These are phyloP conservation scores for Gari tellinella DNA, from an alignment of 2,888 invertebrate species.

Conservation along the genomic window DNA sequence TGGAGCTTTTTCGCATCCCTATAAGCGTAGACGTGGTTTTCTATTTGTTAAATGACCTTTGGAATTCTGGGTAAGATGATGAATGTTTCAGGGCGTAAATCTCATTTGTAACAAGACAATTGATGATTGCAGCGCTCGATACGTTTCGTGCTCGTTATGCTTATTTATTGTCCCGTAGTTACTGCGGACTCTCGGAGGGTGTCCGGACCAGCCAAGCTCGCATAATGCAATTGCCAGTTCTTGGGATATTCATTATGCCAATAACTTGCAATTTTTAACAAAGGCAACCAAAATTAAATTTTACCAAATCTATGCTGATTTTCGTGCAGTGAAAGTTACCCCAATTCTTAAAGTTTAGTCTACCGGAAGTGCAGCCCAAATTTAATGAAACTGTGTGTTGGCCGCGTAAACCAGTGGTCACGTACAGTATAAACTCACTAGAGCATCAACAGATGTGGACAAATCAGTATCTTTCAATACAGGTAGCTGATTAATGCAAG, in stretches of 20 bases:
- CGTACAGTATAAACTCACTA: no score
- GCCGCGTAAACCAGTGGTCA: slow-evolving; percentile 10
- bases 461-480: no score
- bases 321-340: slow-evolving; percentile 19
- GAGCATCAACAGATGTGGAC: no score
- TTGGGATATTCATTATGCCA: slow-evolving; percentile 43
- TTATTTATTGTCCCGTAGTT: slow-evolving; percentile 38
- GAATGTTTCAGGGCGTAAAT: slow-evolving; percentile 23
- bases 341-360: slow-evolving; percentile 38
- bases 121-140: slow-evolving; percentile 16
- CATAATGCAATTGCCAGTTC: slow-evolving; percentile 39
- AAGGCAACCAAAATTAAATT: slow-evolving; percentile 52
- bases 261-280: slow-evolving; percentile 31
- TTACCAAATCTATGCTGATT: slow-evolving; percentile 30
- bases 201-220: slow-evolving; percentile 26
- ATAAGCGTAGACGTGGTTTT: slow-evolving; percentile 21
- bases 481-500: no score
- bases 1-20: slow-evolving; percentile 29
- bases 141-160: slow-evolving; percentile 22
- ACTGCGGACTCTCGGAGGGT: slow-evolving; percentile 19
- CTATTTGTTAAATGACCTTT: slow-evolving; percentile 51
- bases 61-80: slow-evolving; percentile 25
- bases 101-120: slow-evolving; percentile 44
- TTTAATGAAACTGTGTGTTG: slow-evolving; percentile 54
- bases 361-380: slow-evolving; percentile 48